Percentiles rank a stretch among this genome's conserved stretches.
These are phyloP conservation scores for Fregetta grallaria DNA, from an alignment of 2,113 vertebrate genomes.

Conservation along the genomic window DNA sequence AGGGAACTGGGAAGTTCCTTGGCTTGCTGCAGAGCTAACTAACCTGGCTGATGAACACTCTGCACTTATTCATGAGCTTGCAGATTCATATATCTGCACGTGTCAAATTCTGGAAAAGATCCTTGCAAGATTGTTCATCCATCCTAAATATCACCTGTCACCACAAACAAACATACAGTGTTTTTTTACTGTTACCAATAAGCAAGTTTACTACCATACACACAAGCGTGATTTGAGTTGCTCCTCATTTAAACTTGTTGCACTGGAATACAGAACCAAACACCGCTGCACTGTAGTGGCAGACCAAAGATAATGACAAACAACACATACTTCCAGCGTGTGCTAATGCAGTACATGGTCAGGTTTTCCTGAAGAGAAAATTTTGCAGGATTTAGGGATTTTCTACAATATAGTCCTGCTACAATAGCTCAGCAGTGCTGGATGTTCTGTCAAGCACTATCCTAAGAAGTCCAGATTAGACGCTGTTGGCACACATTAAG, in stretches of 20 bases:
- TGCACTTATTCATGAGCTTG: background rate
- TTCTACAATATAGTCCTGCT: background rate
- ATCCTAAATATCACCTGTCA: background rate
- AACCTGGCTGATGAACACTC: background rate
- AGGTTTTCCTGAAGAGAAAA: background rate
- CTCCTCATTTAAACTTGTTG: background rate
- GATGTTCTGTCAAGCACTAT: background rate
- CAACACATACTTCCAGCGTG: fast-evolving
- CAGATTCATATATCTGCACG: background rate
- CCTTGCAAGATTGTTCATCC: background rate
- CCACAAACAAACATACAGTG: background rate
- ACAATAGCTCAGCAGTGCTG: background rate
- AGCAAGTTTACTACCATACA: background rate
- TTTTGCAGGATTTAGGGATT: background rate
- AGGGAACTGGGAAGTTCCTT: background rate
- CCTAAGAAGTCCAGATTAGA: background rate
- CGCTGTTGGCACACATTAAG: background rate
- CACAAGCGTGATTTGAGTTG: background rate
- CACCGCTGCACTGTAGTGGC: too few relatives aligned
- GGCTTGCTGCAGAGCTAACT: background rate
- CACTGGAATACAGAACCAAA: background rate
- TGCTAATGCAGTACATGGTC: fast-evolving
- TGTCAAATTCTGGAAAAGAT: background rate
- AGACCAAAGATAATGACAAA: background rate
- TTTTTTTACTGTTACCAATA: background rate